Percentiles rank a stretch among this genome's conserved stretches.
Conservation (phyloP, 1,140 invertebrate species). For the Tribolium madens region DNA sequence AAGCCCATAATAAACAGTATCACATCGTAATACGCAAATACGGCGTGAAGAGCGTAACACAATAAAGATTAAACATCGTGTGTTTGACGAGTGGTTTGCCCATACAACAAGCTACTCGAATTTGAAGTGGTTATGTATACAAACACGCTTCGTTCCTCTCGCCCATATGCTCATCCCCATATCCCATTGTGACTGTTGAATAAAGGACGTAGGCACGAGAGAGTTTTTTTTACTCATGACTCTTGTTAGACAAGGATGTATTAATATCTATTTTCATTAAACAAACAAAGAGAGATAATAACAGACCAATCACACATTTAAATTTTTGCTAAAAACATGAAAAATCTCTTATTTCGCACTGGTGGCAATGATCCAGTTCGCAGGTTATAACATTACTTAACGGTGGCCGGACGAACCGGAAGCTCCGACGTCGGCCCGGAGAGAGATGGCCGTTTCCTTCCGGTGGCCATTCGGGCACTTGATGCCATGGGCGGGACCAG, state of each 20-base stretch:
- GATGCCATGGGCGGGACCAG: constrained; percentile 38
- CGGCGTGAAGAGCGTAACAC: constrained; percentile 42
- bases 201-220: not conserved
- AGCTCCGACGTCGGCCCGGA: constrained; percentile 47
- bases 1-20: constrained; percentile 35
- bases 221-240: not conserved
- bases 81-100: constrained; percentile 39
- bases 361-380: not conserved
- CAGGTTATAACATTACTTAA: constrained; percentile 51
- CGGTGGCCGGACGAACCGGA: constrained; percentile 45
- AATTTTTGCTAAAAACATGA: too few species aligned
- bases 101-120: constrained; percentile 22
- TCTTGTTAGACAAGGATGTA: too few species aligned
- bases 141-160: constrained; percentile 2
- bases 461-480: constrained; percentile 49
- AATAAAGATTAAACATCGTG: constrained; percentile 43
- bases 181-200: constrained; percentile 43
- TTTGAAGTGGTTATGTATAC: constrained; percentile 14
- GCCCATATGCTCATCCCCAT: constrained; percentile 45
- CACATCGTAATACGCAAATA: constrained; percentile 40
- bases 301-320: too few species aligned
- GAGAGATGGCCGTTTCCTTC: constrained; percentile 54
- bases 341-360: not conserved
- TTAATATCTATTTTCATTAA: too few species aligned
- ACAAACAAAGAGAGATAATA: too few species aligned